A percentile compares a stretch with the other conserved stretches of the same genome.
These are phyloP conservation scores for Turritopsis dohrnii DNA, from an alignment of 30 jellyfish, hydroid and myxozoan species.

Conservation along the genomic window DNA sequence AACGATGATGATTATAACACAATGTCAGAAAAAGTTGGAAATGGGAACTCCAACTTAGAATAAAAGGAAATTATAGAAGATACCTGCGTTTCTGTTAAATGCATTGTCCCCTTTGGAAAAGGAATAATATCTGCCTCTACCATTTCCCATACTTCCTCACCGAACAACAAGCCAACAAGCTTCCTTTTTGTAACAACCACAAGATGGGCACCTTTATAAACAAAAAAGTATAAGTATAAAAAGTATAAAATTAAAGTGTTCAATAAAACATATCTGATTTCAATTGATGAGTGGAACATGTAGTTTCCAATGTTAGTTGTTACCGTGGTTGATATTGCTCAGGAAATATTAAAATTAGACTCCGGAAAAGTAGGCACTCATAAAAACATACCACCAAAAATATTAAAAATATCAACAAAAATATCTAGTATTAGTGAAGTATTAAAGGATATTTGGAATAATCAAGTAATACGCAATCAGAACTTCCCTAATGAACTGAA, in stretches of 20 bases:
- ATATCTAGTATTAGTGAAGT: no score
- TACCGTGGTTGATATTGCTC: no score
- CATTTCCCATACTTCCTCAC: slow-evolving; percentile 92
- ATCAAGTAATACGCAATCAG: no score
- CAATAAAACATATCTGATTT: no score
- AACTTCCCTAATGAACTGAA: no score
- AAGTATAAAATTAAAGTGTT: background rate
- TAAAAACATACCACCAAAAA: no score
- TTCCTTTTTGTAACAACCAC: slow-evolving; percentile 72
- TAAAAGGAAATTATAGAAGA: background rate
- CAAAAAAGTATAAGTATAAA: background rate
- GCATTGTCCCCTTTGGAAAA: slow-evolving; percentile 82
- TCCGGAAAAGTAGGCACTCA: no score
- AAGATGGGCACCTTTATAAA: slow-evolving; percentile 74
- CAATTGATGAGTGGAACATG: no score
- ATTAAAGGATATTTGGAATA: no score
- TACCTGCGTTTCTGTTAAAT: slow-evolving; percentile 96
- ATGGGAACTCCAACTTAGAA: background rate
- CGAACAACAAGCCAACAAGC: slow-evolving; percentile 76
- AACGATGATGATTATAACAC: background rate
- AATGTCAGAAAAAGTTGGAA: background rate
- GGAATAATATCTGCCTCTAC: slow-evolving; percentile 82
- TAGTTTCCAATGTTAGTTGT: no score
- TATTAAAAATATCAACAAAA: no score
- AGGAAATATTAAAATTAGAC: no score